These are phyloP conservation scores for Agelastica alni DNA, from an alignment of 2,888 invertebrate species.

Conservation along the genomic window DNA sequence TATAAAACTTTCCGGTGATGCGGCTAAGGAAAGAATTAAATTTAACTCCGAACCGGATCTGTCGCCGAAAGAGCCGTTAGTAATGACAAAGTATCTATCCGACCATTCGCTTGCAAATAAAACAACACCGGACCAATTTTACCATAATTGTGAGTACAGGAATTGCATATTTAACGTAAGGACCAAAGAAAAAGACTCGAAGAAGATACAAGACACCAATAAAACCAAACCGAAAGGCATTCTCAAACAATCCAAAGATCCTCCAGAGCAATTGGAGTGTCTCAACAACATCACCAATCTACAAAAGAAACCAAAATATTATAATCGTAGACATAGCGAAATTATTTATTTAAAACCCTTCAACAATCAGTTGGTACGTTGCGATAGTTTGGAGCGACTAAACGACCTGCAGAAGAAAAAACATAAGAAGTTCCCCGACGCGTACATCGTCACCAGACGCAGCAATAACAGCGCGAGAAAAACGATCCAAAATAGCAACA, in stretches of 20 bases:
- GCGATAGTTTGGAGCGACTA: slow-evolving; percentile 55
- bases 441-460: slow-evolving; percentile 54
- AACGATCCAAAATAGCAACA: slow-evolving; percentile 35
- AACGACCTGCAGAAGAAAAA: slow-evolving; percentile 39
- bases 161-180: slow-evolving; percentile 58
- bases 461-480: slow-evolving; percentile 42
- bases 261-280: slow-evolving; percentile 39
- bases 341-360: slow-evolving; percentile 58
- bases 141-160: slow-evolving; percentile 53
- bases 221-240: slow-evolving; percentile 46
- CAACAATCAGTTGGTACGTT: slow-evolving; percentile 56
- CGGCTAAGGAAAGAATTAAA: slow-evolving; percentile 36
- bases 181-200: slow-evolving; percentile 55
- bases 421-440: slow-evolving; percentile 56
- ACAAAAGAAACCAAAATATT: slow-evolving; percentile 43
- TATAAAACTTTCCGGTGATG: slow-evolving; percentile 32
- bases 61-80: slow-evolving; percentile 42
- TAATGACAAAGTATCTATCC: slow-evolving; percentile 28
- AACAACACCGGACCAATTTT: slow-evolving; percentile 41
- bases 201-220: slow-evolving; percentile 60
- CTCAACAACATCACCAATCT: slow-evolving; percentile 43
- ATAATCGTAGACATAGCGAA: slow-evolving; percentile 60
- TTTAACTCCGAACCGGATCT: slow-evolving; percentile 51
- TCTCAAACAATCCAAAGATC: slow-evolving; percentile 49
- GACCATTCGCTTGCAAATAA: slow-evolving; percentile 30